phyloP scores from a whole-genome alignment of 37 sponge, comb jelly and placozoan genomes.

The Crambe crambe region DNA sequence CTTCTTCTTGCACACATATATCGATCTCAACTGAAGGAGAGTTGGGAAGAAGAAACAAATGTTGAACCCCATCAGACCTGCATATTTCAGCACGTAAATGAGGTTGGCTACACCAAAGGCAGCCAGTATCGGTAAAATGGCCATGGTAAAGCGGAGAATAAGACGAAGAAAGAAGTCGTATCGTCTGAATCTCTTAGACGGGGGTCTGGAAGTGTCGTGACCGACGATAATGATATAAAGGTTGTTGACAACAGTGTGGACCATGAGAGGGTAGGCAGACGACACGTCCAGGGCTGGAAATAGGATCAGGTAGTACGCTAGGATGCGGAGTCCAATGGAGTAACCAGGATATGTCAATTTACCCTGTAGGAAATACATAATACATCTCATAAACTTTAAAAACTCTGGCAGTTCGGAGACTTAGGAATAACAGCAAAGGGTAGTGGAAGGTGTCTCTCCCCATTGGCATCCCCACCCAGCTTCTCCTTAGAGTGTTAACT shows the following conservation, averaged over 20 bases:
- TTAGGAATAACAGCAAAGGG: too few species aligned
- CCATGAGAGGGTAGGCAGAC: constrained; percentile 86
- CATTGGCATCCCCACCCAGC: too few species aligned
- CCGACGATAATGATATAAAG: constrained; percentile 64
- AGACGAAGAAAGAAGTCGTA: constrained; percentile 21
- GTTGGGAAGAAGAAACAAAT: constrained; percentile 80
- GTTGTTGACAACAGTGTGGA: constrained; percentile 73
- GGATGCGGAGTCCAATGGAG: constrained; percentile 40
- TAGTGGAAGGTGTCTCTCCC: too few species aligned
- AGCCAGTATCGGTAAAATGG: constrained; percentile 67
- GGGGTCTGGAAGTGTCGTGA: constrained; percentile 36
- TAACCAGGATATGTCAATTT: neutral
- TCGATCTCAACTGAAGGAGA: constrained; percentile 72
- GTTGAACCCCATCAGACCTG: constrained; percentile 81
- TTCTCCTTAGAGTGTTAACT: constrained; percentile 12
- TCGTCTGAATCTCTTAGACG: constrained; percentile 9
- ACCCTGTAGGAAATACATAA: constrained; percentile 31
- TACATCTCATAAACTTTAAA: too few species aligned
- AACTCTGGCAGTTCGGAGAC: too few species aligned
- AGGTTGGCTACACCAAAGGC: constrained; percentile 82
- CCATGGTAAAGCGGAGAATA: constrained; percentile 38
- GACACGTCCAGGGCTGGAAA: constrained; percentile 90
- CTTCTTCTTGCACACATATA: constrained; percentile 48
- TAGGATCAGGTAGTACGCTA: constrained; percentile 84
- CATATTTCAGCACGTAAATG: constrained; percentile 80